phyloP scores from a whole-genome alignment of 2,888 invertebrate genomes.

The Eurytoma californica region DNA sequence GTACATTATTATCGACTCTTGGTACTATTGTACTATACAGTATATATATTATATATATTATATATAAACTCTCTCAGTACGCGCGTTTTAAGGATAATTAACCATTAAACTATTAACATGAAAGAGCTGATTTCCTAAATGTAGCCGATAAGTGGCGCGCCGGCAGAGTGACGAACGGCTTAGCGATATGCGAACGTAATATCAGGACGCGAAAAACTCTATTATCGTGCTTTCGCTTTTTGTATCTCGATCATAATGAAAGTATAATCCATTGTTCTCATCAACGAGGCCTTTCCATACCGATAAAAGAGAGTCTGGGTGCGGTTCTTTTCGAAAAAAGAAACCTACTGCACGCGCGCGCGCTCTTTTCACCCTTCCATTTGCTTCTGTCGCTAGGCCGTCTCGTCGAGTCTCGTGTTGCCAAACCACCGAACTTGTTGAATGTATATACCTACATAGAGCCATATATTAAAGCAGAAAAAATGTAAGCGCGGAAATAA shows the following conservation, averaged over 20 bases:
- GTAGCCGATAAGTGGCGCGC: slow-evolving; percentile 38
- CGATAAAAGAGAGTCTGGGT: neutral
- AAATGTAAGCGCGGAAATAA: slow-evolving; percentile 20
- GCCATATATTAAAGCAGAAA: slow-evolving; percentile 10
- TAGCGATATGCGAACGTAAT: neutral
- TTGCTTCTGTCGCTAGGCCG: neutral
- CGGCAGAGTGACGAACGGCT: slow-evolving; percentile 2
- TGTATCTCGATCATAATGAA: slow-evolving; percentile 35
- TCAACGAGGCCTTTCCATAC: slow-evolving; percentile 17
- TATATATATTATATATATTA: slow-evolving; percentile 30
- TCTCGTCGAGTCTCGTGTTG: slow-evolving; percentile 18
- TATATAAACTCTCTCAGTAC: slow-evolving; percentile 31
- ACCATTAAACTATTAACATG: slow-evolving; percentile 4
- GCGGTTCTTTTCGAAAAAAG: slow-evolving; percentile 1
- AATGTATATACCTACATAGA: slow-evolving; percentile 38
- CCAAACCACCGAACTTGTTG: slow-evolving; percentile 40
- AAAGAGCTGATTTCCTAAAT: slow-evolving; percentile 35
- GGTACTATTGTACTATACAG: slow-evolving; percentile 48
- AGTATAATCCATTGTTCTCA: slow-evolving; percentile 29
- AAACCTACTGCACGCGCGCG: neutral
- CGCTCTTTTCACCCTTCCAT: neutral
- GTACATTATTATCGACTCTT: slow-evolving; percentile 37
- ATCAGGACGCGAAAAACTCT: neutral
- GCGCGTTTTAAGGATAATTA: slow-evolving; percentile 32
- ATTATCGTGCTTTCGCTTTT: neutral